Percentiles rank a stretch among this genome's conserved stretches.
Evolutionary conservation across 2,797 vertebrate species (phyloP).

Genomic region (Chlorospingus semifuscus): DNA sequence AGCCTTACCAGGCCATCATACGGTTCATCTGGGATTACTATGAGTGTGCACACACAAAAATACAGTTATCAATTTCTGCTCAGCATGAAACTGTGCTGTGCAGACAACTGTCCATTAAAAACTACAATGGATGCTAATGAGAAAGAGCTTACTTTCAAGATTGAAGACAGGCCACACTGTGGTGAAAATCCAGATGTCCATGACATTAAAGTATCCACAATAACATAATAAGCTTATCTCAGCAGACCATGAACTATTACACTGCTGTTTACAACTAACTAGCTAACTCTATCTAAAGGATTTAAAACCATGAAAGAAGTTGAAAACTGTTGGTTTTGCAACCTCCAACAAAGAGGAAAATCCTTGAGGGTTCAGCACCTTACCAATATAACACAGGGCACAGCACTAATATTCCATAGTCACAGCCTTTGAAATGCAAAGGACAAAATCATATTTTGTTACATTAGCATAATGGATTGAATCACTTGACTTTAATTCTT

Average conservation of each 20-base stretch:
- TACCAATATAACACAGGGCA: background rate
- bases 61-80: background rate
- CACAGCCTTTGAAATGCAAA: background rate
- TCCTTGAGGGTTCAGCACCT: background rate
- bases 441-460: background rate
- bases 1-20: background rate
- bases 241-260: background rate
- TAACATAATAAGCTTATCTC: background rate
- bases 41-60: rapidly evolving
- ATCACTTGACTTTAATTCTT: conserved; percentile 25
- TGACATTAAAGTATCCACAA: background rate
- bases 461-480: background rate
- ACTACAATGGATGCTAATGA: rapidly evolving
- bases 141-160: background rate
- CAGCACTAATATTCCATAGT: background rate
- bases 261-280: background rate
- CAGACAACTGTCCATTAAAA: background rate
- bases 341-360: background rate
- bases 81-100: background rate
- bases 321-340: background rate
- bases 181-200: background rate
- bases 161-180: background rate
- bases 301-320: background rate
- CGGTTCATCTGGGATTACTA: background rate
- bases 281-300: background rate